These are phyloP conservation scores for Platycnemis pennipes DNA, from an alignment of 2,888 invertebrate species.

Conservation along the genomic window DNA sequence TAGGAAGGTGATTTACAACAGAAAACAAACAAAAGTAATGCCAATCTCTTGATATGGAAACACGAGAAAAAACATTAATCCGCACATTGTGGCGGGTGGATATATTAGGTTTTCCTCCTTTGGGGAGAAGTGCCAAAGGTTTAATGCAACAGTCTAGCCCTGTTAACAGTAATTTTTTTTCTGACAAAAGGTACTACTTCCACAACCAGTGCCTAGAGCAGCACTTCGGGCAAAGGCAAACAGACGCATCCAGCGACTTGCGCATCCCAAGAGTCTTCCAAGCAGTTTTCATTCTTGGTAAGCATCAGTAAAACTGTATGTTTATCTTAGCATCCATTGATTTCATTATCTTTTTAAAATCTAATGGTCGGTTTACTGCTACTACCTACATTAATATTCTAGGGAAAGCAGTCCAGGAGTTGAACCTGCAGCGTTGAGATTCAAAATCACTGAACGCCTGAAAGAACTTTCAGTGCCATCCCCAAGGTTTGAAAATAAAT, in stretches of 20 bases:
- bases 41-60: no score
- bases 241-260: background rate
- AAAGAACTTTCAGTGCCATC: background rate
- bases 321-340: background rate
- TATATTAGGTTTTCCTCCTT: no score
- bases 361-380: background rate
- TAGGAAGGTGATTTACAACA: no score
- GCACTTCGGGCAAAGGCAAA: background rate
- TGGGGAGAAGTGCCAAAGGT: no score
- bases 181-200: background rate
- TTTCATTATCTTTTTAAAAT: no score
- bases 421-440: background rate
- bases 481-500: background rate
- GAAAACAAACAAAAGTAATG: no score
- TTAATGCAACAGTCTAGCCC: no score
- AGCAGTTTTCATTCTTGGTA: background rate
- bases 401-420: background rate
- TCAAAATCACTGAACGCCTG: background rate
- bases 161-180: no score
- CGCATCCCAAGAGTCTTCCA: background rate
- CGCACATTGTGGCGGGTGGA: no score
- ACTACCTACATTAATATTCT: background rate
- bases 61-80: no score
- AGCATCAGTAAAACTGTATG: background rate
- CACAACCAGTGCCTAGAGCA: background rate